These are phyloP conservation scores for Caenorhabditis brenneri DNA, from an alignment of 1,140 invertebrate genomes.

Conservation along the genomic window DNA sequence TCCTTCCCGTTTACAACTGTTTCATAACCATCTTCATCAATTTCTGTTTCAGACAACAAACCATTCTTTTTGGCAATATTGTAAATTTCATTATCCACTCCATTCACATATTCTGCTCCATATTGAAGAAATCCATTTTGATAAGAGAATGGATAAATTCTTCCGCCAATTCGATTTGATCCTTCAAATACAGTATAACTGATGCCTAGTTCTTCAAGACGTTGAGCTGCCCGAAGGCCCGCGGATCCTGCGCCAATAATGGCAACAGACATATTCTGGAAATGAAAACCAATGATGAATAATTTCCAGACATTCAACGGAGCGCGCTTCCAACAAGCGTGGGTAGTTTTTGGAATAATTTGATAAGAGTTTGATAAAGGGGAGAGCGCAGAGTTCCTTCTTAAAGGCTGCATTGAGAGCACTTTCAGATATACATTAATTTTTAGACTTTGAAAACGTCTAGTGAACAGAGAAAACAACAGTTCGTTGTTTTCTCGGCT, in stretches of 20 bases:
- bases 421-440: too few species aligned
- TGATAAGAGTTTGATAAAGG: too few species aligned
- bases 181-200: slow-evolving; percentile 33
- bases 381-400: too few species aligned
- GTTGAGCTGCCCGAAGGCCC: slow-evolving; percentile 4
- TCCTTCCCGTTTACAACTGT: background rate
- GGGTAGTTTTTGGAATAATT: too few species aligned
- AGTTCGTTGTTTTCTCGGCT: too few species aligned
- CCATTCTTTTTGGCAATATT: slow-evolving; percentile 12
- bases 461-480: too few species aligned
- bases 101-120: slow-evolving; percentile 45
- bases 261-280: background rate
- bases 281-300: too few species aligned
- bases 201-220: slow-evolving; percentile 38
- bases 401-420: too few species aligned
- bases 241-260: slow-evolving; percentile 49
- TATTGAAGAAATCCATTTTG: background rate
- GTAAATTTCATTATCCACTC: slow-evolving; percentile 41
- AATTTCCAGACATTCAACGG: too few species aligned
- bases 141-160: slow-evolving; percentile 39
- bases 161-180: slow-evolving; percentile 14
- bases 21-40: background rate
- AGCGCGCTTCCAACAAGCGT: too few species aligned
- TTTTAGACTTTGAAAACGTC: too few species aligned
- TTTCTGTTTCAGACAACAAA: background rate